Evolutionary conservation across 2,888 invertebrate genomes (phyloP), one percentile per base, ranked within the genome.

Genomic region (Dorcus hopei): DNA sequence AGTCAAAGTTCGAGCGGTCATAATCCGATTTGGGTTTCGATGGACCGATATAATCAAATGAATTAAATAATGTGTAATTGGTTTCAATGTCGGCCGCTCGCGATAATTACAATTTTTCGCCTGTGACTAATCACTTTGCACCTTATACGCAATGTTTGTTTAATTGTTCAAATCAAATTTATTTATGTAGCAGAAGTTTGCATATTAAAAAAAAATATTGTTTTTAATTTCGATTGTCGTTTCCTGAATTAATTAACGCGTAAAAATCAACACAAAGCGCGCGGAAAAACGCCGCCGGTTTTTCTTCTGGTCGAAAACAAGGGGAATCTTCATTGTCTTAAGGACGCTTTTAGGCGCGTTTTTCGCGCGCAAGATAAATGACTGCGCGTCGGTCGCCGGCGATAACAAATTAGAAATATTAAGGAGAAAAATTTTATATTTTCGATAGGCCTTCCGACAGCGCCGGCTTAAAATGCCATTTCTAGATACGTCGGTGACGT

Each of bases 401-500:
- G 59, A 53, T 64, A 62, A 60, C 57, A 60, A 58, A 62, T 60
- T 51, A 52, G 48, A 56, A 61, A 59, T 59, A 61, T 59, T 55
- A 57, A 42, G 48, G 51, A 57, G 59, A 63, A 64, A 61, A 65
- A 65, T 61, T 62, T 51, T 57, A 52, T 45, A 52, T 58, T 52
- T 54, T 60, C 53, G 52, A 52, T 57, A 49, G 55, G 39, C 54
- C 40, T 48, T 54, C 48, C 54, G 54, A 54, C 54, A 54, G 54
- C 49, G 54, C 49, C 41, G 49, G 49, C 55, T 55, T 50, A 55
- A 55, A 55, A 49, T 55, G 55, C 58, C 62, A 61, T 62, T 61
- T 62, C 58, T 59, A 53, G 57, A 56, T 56, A 63, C 64, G 56
- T 62, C 61, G 58, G 53, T 57, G 62, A 59, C 60, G 61, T 65